Conservation (phyloP, 2,797 vertebrate species). For the Melopsittacus undulatus region DNA sequence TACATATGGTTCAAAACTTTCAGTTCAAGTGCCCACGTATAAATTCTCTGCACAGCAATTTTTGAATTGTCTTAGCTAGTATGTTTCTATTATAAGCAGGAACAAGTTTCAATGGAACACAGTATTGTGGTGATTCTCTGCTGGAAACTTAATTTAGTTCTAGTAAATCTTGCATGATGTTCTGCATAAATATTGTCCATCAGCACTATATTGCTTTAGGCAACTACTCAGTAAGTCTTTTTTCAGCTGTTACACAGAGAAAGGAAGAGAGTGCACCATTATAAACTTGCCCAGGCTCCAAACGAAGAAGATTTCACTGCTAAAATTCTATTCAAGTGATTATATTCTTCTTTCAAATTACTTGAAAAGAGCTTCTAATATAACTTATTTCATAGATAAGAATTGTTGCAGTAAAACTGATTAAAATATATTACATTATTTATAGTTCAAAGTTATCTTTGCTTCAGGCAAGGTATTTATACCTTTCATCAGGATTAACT, state of each 20-base stretch:
- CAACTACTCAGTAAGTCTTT: background rate
- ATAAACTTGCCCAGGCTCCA: background rate
- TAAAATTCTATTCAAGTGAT: background rate
- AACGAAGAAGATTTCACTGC: background rate
- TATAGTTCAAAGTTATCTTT: slow-evolving; percentile 38
- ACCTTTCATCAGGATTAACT: slow-evolving; percentile 35
- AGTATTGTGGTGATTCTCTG: background rate
- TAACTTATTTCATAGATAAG: slow-evolving; percentile 20
- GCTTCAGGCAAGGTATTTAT: slow-evolving; percentile 28
- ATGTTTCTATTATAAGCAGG: background rate
- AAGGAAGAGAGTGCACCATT: background rate
- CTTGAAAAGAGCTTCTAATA: background rate
- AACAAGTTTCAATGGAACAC: background rate
- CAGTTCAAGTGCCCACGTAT: background rate
- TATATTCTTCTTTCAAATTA: background rate
- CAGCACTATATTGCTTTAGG: background rate
- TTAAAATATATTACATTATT: slow-evolving; percentile 50
- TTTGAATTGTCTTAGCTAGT: background rate
- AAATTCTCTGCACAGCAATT: background rate
- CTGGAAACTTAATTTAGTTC: background rate
- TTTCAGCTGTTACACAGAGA: background rate
- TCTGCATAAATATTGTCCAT: background rate
- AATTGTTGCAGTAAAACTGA: slow-evolving; percentile 23
- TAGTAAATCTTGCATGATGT: background rate
- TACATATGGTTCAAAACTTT: background rate